Evolutionary conservation across 2,797 vertebrate genomes (phyloP), one percentile per base, ranked within the genome.

Genomic region (Spea hammondii): DNA sequence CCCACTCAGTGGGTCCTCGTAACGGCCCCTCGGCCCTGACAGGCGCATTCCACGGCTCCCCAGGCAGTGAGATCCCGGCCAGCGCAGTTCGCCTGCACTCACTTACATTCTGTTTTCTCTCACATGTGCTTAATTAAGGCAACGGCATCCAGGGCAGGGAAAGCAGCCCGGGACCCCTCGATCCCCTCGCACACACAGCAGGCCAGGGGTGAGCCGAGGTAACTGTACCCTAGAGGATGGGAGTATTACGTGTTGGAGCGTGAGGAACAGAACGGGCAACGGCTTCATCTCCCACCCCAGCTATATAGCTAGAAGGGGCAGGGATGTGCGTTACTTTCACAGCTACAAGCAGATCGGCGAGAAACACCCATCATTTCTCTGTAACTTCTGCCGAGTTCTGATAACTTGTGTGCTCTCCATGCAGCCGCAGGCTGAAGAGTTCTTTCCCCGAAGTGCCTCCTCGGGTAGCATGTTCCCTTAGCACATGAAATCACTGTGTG

Each of bases 191-290:
- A 62, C 32, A 32, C 55, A 5, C 13, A 64, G 44, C 44, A 65
- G 9, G 53, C 45, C 8, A 66, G 64, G 68, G 76, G 76, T 78
- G 49, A 70, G 59, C 6, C 65, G 32, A 70, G 76, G 68, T 71
- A 14, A 65, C 45, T 17, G 55, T 47, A 49, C 76, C 47, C 32
- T 11, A 70, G 76, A 65, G 76, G 44, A 62, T 62, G 75, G 74
- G 72, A 74, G 72, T 76, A 57, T 68, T 45, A 66, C 48, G 65
- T 44, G n/a, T 76, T 57, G 12, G 8, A 69, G 46, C 9, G 11
- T 50, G 59, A 51, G 48, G 17, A 51, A 13, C 67, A 69, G 67
- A 53, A 9, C 67, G 17, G 17, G n/a, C 32, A 69, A 69, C 59
- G 64, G 57, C 46, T 72, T 45, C 70, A 4, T 53, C 70, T 11